Conservation (phyloP, 1,140 invertebrate genomes). For the Araneus ventricosus region DNA sequence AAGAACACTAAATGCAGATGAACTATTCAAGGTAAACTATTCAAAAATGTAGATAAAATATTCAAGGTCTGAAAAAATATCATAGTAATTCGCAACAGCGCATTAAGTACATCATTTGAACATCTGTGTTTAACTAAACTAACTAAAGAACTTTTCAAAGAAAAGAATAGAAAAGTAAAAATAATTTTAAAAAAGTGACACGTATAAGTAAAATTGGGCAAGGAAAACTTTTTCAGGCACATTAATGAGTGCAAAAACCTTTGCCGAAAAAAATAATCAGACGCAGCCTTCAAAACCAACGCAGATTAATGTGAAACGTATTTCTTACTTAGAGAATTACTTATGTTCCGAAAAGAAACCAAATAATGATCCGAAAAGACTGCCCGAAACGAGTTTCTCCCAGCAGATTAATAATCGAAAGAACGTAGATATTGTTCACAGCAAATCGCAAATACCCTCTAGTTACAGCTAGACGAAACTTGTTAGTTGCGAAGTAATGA, state of each 20-base stretch:
- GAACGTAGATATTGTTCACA: background rate
- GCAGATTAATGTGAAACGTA: background rate
- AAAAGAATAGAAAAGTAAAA: too few relatives aligned
- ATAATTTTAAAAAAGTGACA: too few relatives aligned
- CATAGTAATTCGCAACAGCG: too few relatives aligned
- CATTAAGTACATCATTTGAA: too few relatives aligned
- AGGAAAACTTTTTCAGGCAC: too few relatives aligned
- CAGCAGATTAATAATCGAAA: conserved; percentile 1
- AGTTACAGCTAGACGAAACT: background rate
- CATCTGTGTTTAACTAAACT: too few relatives aligned
- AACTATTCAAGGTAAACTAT: too few relatives aligned
- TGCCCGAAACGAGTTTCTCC: background rate
- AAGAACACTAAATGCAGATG: too few relatives aligned
- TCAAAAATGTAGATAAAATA: too few relatives aligned
- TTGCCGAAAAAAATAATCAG: background rate
- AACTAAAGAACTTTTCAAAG: too few relatives aligned
- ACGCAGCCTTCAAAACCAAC: background rate
- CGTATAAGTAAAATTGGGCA: too few relatives aligned
- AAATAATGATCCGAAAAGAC: background rate
- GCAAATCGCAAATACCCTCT: background rate
- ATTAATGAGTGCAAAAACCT: background rate
- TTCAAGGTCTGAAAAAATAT: too few relatives aligned
- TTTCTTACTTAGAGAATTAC: background rate
- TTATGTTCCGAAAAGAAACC: background rate
- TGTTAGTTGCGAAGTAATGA: background rate